phyloP scores from a whole-genome alignment of 2,797 vertebrate species.

The Holocentrus rufus region DNA sequence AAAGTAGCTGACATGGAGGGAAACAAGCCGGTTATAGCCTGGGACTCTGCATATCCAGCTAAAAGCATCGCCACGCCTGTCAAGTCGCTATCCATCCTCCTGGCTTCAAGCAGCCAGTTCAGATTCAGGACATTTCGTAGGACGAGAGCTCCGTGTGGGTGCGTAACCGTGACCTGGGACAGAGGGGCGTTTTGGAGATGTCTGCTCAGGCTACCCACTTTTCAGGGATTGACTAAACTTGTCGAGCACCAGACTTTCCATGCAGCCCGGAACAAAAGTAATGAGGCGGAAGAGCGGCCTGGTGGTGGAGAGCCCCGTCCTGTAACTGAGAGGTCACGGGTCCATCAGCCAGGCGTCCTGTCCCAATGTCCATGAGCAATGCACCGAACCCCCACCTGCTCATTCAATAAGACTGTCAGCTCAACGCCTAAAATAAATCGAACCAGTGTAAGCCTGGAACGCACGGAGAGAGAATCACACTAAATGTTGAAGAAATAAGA shows the following conservation, averaged over 20 bases:
- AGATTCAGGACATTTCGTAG: constrained; percentile 47
- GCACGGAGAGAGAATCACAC: neutral
- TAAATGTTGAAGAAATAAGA: neutral
- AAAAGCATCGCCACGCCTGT: constrained; percentile 59
- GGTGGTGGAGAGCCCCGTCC: constrained; percentile 10
- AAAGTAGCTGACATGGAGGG: constrained; percentile 69
- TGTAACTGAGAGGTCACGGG: neutral
- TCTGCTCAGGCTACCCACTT: constrained; percentile 27
- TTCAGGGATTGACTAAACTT: constrained; percentile 1
- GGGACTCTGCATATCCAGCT: constrained; percentile 69
- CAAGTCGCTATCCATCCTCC: constrained; percentile 46
- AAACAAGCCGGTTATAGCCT: constrained; percentile 60
- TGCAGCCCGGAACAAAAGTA: constrained; percentile 9
- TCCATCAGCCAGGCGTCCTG: neutral
- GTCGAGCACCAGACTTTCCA: neutral
- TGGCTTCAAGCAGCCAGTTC: constrained; percentile 55
- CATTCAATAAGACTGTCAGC: neutral
- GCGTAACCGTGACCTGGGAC: constrained; percentile 31
- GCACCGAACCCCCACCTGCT: neutral
- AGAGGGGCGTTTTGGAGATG: constrained; percentile 24
- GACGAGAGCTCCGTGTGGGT: constrained; percentile 35
- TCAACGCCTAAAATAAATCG: neutral
- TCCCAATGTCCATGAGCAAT: neutral
- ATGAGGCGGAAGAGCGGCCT: constrained; percentile 3
- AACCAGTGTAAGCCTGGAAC: neutral